phyloP scores from a whole-genome alignment of 53 echinoderm and acorn worm genomes.

The Luidia sarsii region DNA sequence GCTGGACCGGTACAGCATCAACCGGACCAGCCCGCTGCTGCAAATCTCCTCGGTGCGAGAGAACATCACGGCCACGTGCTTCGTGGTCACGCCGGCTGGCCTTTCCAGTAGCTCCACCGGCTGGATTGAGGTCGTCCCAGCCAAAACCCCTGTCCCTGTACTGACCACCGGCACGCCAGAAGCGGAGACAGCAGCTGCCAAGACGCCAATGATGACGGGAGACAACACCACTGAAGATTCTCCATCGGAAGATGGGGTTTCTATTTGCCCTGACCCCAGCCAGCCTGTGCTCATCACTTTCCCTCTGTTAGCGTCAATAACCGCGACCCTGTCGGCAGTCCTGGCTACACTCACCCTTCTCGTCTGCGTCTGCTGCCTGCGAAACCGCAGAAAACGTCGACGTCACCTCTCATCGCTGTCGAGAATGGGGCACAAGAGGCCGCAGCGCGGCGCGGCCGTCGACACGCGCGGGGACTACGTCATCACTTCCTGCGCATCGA shows the following conservation, averaged over 20 bases:
- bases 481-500: not conserved
- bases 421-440: not conserved
- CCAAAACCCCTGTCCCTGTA: too few species aligned
- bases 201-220: not conserved
- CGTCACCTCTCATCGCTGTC: too few species aligned
- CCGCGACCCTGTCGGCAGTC: not conserved
- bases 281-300: not conserved
- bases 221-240: too few species aligned
- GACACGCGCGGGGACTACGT: not conserved
- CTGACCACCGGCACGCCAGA: not conserved
- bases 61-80: conserved; percentile 23
- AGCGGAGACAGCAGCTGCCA: not conserved
- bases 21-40: not conserved
- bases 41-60: conserved; percentile 12
- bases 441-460: not conserved
- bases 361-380: not conserved
- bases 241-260: not conserved
- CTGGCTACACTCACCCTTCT: conserved; percentile 3
- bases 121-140: not conserved
- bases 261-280: too few species aligned
- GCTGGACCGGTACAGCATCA: not conserved
- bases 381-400: too few species aligned
- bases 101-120: conserved; percentile 4
- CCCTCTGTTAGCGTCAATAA: not conserved
- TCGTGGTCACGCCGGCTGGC: conserved; percentile 8